A percentile compares a stretch with the other conserved stretches of the same genome.
Evolutionary conservation across 53 echinoderm and acorn worm genomes (phyloP).

Genomic region (Zoroaster sp.): DNA sequence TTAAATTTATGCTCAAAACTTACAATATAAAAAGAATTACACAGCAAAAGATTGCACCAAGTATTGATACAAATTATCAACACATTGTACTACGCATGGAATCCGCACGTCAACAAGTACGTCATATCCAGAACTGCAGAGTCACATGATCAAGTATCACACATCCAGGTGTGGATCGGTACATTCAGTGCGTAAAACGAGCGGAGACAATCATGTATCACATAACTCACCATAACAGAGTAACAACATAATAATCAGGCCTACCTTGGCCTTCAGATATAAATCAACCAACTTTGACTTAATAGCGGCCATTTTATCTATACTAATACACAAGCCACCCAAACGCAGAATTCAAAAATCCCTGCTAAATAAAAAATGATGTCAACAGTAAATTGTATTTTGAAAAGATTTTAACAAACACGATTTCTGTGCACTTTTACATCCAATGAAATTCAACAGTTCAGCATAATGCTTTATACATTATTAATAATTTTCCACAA

Average conservation of each 20-base stretch:
- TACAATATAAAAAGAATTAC: neutral
- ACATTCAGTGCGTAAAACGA: conserved; percentile 27
- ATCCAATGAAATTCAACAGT: no score
- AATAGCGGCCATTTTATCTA: no score
- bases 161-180: neutral
- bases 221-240: neutral
- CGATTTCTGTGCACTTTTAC: no score
- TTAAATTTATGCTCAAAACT: neutral
- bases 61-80: conserved; percentile 8
- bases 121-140: conserved; percentile 11
- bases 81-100: conserved; percentile 4
- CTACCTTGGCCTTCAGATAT: neutral
- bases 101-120: conserved; percentile 35
- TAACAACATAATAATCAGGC: neutral
- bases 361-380: no score
- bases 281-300: neutral
- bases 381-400: no score
- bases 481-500: no score
- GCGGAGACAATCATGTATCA: neutral
- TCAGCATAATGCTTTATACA: no score
- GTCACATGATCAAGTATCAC: conserved; percentile 16
- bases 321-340: no score
- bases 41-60: conserved; percentile 25
- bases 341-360: no score
- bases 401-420: no score